Evolutionary conservation across 2,797 vertebrate species (phyloP), one percentile per base, ranked within the genome.

Genomic region (Percopsis omiscomaycus): DNA sequence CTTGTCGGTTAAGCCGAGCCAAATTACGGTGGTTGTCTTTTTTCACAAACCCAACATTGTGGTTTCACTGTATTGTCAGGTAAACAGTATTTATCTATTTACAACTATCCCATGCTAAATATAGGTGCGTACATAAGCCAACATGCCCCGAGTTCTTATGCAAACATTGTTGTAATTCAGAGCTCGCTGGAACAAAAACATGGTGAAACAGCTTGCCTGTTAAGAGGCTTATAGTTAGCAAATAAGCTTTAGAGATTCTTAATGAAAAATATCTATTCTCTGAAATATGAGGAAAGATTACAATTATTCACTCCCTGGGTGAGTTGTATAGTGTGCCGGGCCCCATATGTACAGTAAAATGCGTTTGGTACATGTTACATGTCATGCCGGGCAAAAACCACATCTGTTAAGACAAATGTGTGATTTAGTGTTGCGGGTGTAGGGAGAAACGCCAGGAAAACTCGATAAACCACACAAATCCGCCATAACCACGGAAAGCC

Each of bases 1-100:
- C 92, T 85, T 93, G 87, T 94, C 93, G 93, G 66, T 95, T 94
- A 95, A 79, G 74, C 66, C 48, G 45, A 56, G 59, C 68, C 3
- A 11, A 59, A 77, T 64, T 80, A 61, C 73, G 58, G 59, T 77
- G 59, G 32, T 61, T 66, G 63, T 78, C 66, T 68, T 44, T 53
- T 59, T 57, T 66, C 52, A 11, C 57, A 37, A 49, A 54, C 59
- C 64, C 44, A 28, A 46, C 54, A 13, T 64, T 57, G 57, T 57
- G 62, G 47, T 58, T 66, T 70, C 47, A 53, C 52, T 55, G 59
- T 63, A 51, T 66, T 77, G 57, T 79, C 61, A 64, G 61, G 71
- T 80, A 68, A 55, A 14, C 61, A 0, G 62, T 74, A 64, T 87
- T 80, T 78, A 66, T 79, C 59, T 74, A 79, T 88, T 89, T 87